Base-by-base conservation (phyloP, 1,140 invertebrate species). In the Lepidurus couesii region DNA sequence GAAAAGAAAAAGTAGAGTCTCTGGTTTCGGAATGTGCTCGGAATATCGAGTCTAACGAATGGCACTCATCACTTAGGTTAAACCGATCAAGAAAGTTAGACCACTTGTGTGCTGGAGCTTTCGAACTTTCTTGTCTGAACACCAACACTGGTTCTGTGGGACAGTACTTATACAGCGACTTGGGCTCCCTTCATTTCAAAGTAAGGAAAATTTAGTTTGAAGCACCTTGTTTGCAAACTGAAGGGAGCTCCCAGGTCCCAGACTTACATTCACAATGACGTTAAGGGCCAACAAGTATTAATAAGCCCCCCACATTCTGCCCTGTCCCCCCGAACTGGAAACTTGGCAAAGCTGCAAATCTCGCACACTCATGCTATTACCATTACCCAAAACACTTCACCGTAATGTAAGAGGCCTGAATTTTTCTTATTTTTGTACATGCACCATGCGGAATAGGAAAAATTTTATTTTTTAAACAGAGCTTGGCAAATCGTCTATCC, bases 231-330 rank as follows among this genome's bases (percentile, higher is more conserved):
- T 65, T 65, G 21, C 53, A 21, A 65, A 65, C n/a, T 11, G 16
- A 65, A 65, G 0, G 34, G 34, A 34, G 34, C 34, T 34, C 21
- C 13, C 53, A 65, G 53, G 16, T 65, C 21, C 21, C 53, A 65
- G 53, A 65, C 9, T 65, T 65, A 65, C n/a, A 65, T n/a, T 65
- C 53, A 65, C 34, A 34, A 34, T 65, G 53, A n/a, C 53, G 21
- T 65, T 65, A 65, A 34, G 53, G 21, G 53, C 53, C 53, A 65
- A 65, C 53, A 65, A 65, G 16, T 65, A 65, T 65, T 65, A 65
- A 65, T 65, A 65, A 65, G 13, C 53, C 9, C 6, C 6, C 21
- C 53, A 13, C 53, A n/a, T 65, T 65, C 34, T 34, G 3, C 34
- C 34, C 34, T 34, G 34, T 4, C 34, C 34, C 34, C 34, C 4